phyloP scores from a whole-genome alignment of 2,888 invertebrate genomes.

The Strigamia maritima region DNA sequence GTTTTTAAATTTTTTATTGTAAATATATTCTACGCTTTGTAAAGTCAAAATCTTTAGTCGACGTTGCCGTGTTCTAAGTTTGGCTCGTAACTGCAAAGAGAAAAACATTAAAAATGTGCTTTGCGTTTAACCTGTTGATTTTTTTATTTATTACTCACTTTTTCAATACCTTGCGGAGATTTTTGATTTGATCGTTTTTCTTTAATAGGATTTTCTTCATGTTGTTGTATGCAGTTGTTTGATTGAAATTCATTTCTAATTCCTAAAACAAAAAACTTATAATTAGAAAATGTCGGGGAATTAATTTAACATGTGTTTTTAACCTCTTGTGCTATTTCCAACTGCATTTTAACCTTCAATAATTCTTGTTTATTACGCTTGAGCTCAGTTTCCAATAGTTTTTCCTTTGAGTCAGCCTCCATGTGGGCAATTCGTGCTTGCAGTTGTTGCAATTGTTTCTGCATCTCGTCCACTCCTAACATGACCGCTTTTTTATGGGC shows the following conservation, averaged over 20 bases:
- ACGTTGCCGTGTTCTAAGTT: slow-evolving; percentile 27
- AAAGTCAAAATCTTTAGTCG: not conserved
- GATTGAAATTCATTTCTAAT: slow-evolving; percentile 59
- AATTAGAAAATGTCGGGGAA: not conserved
- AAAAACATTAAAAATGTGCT: slow-evolving; percentile 18
- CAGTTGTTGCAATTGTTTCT: slow-evolving; percentile 47
- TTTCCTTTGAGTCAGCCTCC: not conserved
- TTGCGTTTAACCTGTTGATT: not conserved
- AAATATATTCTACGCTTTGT: not conserved
- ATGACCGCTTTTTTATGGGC: no score
- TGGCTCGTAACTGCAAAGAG: slow-evolving; percentile 39
- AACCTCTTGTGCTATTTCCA: slow-evolving; percentile 58
- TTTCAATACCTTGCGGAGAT: slow-evolving; percentile 52
- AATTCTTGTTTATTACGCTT: slow-evolving; percentile 53
- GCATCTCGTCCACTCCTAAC: slow-evolving; percentile 48
- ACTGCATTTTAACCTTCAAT: slow-evolving; percentile 55
- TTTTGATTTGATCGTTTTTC: slow-evolving; percentile 59
- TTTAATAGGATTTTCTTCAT: slow-evolving; percentile 59
- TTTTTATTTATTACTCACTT: slow-evolving; percentile 47
- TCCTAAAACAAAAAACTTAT: slow-evolving; percentile 51
- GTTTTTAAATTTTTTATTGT: not conserved
- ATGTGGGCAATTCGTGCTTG: slow-evolving; percentile 44
- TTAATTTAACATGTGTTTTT: slow-evolving; percentile 8
- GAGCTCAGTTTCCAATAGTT: slow-evolving; percentile 49
- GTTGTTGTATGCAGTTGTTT: slow-evolving; percentile 59